A percentile compares a stretch with the other conserved stretches of the same genome.
Conservation (phyloP, 2,797 vertebrate genomes). For the Pristis pectinata region DNA sequence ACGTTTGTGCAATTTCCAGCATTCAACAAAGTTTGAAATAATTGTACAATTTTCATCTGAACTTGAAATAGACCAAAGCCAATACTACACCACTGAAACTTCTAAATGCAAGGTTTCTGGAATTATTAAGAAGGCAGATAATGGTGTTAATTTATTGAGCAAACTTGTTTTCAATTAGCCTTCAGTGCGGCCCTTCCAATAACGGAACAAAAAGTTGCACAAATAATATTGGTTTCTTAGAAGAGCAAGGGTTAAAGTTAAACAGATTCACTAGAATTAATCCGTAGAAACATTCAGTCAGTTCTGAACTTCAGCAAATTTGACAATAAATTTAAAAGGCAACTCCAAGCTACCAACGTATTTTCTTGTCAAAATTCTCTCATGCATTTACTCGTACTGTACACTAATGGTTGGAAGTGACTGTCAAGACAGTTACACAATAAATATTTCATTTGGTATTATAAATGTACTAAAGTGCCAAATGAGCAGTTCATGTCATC, state of each 20-base stretch:
- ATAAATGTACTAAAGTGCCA: not conserved
- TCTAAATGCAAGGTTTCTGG: not conserved
- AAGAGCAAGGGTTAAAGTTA: not conserved
- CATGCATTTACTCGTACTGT: not conserved
- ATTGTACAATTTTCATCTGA: not conserved
- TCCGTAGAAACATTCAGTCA: not conserved
- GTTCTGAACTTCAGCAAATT: not conserved
- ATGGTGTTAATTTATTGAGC: not conserved
- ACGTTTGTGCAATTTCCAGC: not conserved
- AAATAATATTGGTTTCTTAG: no score
- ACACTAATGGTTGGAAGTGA: not conserved
- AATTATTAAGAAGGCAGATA: not conserved
- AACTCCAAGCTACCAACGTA: not conserved
- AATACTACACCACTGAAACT: not conserved
- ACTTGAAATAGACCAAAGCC: not conserved
- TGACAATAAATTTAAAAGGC: not conserved
- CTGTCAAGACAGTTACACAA: not conserved
- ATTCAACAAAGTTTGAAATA: not conserved
- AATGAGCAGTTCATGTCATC: not conserved
- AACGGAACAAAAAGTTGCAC: not conserved
- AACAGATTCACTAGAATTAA: not conserved
- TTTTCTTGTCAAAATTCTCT: not conserved
- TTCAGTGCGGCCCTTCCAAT: not conserved
- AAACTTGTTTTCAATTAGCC: not conserved
- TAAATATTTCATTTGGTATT: not conserved